Evolutionary conservation across 1,140 invertebrate genomes (phyloP).

Genomic region (Panagrolaimus sp.): DNA sequence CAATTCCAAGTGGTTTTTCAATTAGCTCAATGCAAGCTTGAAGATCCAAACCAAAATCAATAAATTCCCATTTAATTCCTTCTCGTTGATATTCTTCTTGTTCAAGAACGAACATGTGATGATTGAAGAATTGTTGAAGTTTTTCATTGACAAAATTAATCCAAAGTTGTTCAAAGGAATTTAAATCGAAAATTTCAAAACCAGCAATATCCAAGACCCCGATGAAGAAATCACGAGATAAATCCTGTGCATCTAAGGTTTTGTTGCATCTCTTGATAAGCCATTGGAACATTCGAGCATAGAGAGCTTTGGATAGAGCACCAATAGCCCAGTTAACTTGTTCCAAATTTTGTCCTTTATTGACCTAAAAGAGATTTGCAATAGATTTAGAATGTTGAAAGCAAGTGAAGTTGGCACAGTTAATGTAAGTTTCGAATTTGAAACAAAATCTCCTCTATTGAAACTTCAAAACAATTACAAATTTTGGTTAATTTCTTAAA

Average conservation of each 20-base stretch:
- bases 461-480: no score
- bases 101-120: slow-evolving; percentile 97
- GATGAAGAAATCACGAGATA: slow-evolving; percentile 60
- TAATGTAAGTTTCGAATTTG: no score
- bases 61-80: slow-evolving; percentile 96
- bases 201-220: slow-evolving; percentile 99
- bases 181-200: slow-evolving; percentile 99
- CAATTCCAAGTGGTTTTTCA: slow-evolving; percentile 99
- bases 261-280: slow-evolving; percentile 65
- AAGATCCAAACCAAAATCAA: slow-evolving; percentile 99
- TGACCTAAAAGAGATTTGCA: slow-evolving; percentile 33
- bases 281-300: slow-evolving; percentile 65
- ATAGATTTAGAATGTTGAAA: no score
- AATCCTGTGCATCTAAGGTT: slow-evolving; percentile 62
- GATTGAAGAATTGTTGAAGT: slow-evolving; percentile 99
- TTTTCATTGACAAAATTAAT: slow-evolving; percentile 99
- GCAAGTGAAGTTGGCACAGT: no score
- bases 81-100: slow-evolving; percentile 98
- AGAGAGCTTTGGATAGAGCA: slow-evolving; percentile 66
- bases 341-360: slow-evolving; percentile 71
- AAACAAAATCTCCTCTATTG: no score
- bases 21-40: slow-evolving; percentile 96
- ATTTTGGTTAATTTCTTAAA: no score
- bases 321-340: slow-evolving; percentile 65
- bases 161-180: slow-evolving; percentile 98